These are phyloP conservation scores for Caenorhabditis sp. DNA, from an alignment of 2,888 invertebrate species.

Conservation along the genomic window DNA sequence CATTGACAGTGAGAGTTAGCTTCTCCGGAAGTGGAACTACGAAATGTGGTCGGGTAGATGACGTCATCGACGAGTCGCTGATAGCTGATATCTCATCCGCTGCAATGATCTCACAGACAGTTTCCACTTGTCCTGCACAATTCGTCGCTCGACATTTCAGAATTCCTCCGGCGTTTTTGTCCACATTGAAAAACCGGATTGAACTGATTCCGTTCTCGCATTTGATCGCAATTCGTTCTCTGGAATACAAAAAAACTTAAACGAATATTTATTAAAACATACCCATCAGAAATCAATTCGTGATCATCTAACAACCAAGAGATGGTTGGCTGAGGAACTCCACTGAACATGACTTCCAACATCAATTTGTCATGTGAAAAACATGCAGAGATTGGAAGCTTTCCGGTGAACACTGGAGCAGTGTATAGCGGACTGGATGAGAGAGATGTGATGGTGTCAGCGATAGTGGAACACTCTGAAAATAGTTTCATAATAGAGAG, in stretches of 20 bases:
- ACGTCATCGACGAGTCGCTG: constrained; percentile 57
- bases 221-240: constrained; percentile 68
- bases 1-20: constrained; percentile 56
- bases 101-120: constrained; percentile 51
- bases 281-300: constrained; percentile 67
- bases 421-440: constrained; percentile 74
- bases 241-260: constrained; percentile 12
- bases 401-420: constrained; percentile 71
- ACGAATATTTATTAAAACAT: too few relatives aligned
- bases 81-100: constrained; percentile 58
- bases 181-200: constrained; percentile 58
- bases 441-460: constrained; percentile 74
- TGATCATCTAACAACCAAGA: constrained; percentile 74
- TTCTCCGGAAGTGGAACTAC: constrained; percentile 65
- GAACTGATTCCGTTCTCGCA: constrained; percentile 74
- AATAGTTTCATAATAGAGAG: constrained; percentile 10
- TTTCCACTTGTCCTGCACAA: constrained; percentile 68
- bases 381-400: constrained; percentile 39
- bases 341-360: constrained; percentile 69
- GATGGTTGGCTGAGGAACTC: constrained; percentile 77
- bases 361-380: constrained; percentile 64
- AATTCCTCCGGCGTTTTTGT: constrained; percentile 61
- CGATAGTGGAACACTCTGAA: constrained; percentile 77
- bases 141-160: constrained; percentile 70
- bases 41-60: constrained; percentile 55